Evolutionary conservation across 1,140 invertebrate species (phyloP).

Genomic region (Choristoneura fumiferana): DNA sequence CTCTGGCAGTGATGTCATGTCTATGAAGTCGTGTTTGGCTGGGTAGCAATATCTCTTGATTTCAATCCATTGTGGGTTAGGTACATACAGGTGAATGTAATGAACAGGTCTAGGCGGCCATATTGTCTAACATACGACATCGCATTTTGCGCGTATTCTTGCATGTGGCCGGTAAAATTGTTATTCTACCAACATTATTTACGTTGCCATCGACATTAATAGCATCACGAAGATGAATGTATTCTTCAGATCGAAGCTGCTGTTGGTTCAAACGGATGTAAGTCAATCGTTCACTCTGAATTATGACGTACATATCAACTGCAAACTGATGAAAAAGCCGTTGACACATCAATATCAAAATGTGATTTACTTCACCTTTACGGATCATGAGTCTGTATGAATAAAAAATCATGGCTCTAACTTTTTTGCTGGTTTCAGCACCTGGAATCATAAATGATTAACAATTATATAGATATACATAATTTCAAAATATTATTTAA

Average conservation of each 20-base stretch:
- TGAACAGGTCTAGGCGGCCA: constrained; percentile 64
- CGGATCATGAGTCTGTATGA: constrained; percentile 49
- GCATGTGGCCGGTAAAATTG: constrained; percentile 64
- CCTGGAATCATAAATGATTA: neutral
- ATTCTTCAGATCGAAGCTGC: constrained; percentile 53
- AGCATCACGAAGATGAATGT: constrained; percentile 40
- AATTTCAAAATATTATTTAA: neutral
- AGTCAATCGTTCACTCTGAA: constrained; percentile 50
- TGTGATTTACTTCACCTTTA: constrained; percentile 40
- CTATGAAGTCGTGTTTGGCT: constrained; percentile 48
- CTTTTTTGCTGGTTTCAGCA: constrained; percentile 22
- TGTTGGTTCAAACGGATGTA: constrained; percentile 58
- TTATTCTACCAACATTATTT: constrained; percentile 34
- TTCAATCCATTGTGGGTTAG: constrained; percentile 77
- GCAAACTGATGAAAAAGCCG: constrained; percentile 53
- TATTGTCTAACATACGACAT: constrained; percentile 60
- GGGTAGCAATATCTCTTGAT: constrained; percentile 49
- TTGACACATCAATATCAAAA: constrained; percentile 41
- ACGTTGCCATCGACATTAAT: constrained; percentile 35
- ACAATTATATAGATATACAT: neutral
- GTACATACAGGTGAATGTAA: constrained; percentile 70
- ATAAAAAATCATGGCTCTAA: constrained; percentile 43
- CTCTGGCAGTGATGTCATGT: constrained; percentile 59
- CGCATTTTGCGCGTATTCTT: constrained; percentile 66
- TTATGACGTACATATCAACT: constrained; percentile 59